These are phyloP conservation scores for Phaedon cochleariae DNA, from an alignment of 2,888 invertebrate genomes.

Conservation along the genomic window DNA sequence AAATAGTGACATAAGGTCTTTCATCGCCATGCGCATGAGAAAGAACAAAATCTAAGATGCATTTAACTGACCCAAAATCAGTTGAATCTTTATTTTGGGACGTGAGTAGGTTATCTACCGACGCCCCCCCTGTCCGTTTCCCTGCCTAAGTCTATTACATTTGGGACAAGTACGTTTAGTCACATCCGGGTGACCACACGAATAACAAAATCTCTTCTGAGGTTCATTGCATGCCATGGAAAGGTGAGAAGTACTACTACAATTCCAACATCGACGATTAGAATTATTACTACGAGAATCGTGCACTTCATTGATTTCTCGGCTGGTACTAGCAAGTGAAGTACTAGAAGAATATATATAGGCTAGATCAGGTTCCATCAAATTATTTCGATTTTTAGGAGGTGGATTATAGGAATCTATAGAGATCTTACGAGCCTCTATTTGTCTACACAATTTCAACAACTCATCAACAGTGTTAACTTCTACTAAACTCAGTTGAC, in stretches of 20 bases:
- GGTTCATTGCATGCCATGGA: neutral
- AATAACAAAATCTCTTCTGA: neutral
- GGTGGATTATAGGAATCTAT: neutral
- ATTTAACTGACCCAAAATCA: no score
- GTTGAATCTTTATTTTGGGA: no score
- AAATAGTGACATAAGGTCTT: no score
- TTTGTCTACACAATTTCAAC: neutral
- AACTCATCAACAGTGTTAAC: neutral
- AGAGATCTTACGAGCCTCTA: neutral
- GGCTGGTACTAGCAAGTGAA: no score
- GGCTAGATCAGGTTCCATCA: conserved; percentile 4
- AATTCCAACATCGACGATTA: no score
- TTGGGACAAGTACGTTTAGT: neutral
- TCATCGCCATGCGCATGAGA: no score
- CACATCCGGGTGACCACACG: neutral
- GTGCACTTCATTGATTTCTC: no score
- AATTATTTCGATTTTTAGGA: neutral
- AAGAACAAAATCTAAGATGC: no score
- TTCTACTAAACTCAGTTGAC: neutral
- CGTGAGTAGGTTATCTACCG: no score
- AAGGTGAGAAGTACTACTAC: neutral
- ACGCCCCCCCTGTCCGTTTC: neutral
- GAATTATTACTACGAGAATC: no score
- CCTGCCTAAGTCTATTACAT: neutral
- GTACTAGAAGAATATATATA: neutral